A percentile compares a stretch with the other conserved stretches of the same genome.
These are phyloP conservation scores for Epinotia demarniana DNA, from an alignment of 2,888 invertebrate genomes.

Conservation along the genomic window DNA sequence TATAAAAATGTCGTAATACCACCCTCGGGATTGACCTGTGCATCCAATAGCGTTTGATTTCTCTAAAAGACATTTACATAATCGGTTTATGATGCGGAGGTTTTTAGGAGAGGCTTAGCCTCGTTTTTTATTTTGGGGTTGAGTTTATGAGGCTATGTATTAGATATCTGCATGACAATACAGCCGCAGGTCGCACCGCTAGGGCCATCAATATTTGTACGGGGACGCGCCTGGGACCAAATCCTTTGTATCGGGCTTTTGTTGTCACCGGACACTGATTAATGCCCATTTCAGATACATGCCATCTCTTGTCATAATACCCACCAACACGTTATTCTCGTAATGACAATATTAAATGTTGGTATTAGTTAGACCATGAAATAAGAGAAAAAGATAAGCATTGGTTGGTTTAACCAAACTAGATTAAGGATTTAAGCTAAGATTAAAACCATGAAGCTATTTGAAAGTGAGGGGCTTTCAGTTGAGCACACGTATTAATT, in stretches of 20 bases:
- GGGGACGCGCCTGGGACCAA: slow-evolving; percentile 50
- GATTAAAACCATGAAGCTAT: too few species aligned
- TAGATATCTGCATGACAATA: slow-evolving; percentile 29
- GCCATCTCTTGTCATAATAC: slow-evolving; percentile 46
- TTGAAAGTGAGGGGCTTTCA: too few species aligned
- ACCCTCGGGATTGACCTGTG: slow-evolving; percentile 27
- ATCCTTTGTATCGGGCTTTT: slow-evolving; percentile 69
- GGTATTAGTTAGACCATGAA: too few species aligned
- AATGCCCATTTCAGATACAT: slow-evolving; percentile 54
- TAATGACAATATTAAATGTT: neutral
- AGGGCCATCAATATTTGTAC: slow-evolving; percentile 59
- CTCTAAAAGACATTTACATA: slow-evolving; percentile 22
- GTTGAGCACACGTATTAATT: too few species aligned
- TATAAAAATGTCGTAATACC: slow-evolving; percentile 25
- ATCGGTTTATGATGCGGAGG: slow-evolving; percentile 15
- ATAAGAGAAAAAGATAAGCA: too few species aligned
- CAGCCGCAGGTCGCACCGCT: slow-evolving; percentile 54
- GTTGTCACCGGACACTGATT: slow-evolving; percentile 72
- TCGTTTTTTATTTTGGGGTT: slow-evolving; percentile 4
- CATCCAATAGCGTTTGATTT: slow-evolving; percentile 33
- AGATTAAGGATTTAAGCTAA: too few species aligned
- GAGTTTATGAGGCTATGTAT: slow-evolving; percentile 22
- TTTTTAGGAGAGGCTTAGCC: neutral
- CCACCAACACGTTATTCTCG: slow-evolving; percentile 14
- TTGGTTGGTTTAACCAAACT: too few species aligned